Conservation (phyloP, 2,888 invertebrate species). For the Blastobasis lacticolella region DNA sequence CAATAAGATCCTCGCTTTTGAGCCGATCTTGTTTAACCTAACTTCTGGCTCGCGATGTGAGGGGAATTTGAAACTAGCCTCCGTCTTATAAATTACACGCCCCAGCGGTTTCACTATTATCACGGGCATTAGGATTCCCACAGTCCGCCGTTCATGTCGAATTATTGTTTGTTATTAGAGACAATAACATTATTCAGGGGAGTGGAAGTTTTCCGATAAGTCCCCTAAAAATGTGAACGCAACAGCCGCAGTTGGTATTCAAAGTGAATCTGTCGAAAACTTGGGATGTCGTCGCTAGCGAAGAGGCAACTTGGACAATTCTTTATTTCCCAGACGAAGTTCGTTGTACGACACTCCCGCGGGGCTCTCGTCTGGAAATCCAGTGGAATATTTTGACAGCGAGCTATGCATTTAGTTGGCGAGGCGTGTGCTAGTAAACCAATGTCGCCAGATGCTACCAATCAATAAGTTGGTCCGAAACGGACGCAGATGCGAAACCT, state of each 20-base stretch:
- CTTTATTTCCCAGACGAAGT: constrained; percentile 29
- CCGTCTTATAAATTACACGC: constrained; percentile 8
- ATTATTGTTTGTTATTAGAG: too few species aligned
- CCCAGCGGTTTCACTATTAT: too few species aligned
- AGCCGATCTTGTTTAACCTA: constrained; percentile 49
- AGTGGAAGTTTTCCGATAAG: too few species aligned
- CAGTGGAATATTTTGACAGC: constrained; percentile 37
- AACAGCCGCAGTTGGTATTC: constrained; percentile 32
- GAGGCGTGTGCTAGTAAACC: constrained; percentile 22
- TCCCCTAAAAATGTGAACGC: not conserved
- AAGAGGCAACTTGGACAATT: constrained; percentile 32
- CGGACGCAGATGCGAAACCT: constrained; percentile 50
- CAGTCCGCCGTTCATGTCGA: too few species aligned
- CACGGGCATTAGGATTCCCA: too few species aligned
- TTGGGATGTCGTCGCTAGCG: constrained; percentile 15
- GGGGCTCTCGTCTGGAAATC: constrained; percentile 32
- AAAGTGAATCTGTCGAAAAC: constrained; percentile 40
- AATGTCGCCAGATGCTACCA: constrained; percentile 39
- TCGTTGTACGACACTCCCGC: constrained; percentile 22
- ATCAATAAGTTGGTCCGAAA: constrained; percentile 43
- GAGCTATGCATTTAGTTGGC: constrained; percentile 18
- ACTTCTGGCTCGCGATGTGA: constrained; percentile 45
- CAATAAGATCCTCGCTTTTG: constrained; percentile 56
- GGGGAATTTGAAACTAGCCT: constrained; percentile 37
- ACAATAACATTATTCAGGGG: too few species aligned